Percentiles rank a stretch among this genome's conserved stretches.
These are phyloP conservation scores for Coturnix japonica DNA, from an alignment of 2,113 vertebrate species.

Conservation along the genomic window DNA sequence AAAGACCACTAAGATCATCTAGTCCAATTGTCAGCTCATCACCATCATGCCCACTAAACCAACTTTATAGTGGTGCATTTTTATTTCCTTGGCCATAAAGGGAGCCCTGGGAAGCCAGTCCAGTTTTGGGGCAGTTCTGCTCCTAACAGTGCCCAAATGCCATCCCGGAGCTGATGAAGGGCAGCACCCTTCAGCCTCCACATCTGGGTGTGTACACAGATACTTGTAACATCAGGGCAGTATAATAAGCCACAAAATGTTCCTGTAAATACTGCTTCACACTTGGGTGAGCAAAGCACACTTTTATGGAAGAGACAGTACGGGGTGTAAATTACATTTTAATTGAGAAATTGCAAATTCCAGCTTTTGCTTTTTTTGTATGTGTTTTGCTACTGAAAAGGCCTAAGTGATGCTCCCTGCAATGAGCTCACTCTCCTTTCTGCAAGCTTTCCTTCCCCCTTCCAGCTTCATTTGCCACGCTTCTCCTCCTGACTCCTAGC, in stretches of 20 bases:
- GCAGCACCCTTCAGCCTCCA: background rate
- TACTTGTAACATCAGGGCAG: fast-evolving
- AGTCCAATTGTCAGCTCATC: no score
- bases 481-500: constrained; percentile 3
- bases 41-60: no score
- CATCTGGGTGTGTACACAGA: fast-evolving
- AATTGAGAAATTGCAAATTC: constrained; percentile 49
- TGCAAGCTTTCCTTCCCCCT: background rate
- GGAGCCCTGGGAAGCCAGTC: background rate
- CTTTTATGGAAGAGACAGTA: constrained; percentile 25
- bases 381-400: constrained; percentile 7
- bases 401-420: background rate
- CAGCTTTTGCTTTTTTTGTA: background rate
- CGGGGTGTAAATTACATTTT: constrained; percentile 61
- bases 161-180: background rate
- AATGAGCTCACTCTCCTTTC: background rate
- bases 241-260: background rate
- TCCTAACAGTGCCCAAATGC: background rate
- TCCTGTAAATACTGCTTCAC: constrained; percentile 64
- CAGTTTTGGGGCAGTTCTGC: background rate
- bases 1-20: no score
- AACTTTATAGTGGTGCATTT: background rate
- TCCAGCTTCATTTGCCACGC: background rate
- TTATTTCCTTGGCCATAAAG: background rate
- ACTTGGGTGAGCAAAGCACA: constrained; percentile 47